These are phyloP conservation scores for Eledone cirrhosa DNA, from an alignment of 2,888 invertebrate species.

Conservation along the genomic window DNA sequence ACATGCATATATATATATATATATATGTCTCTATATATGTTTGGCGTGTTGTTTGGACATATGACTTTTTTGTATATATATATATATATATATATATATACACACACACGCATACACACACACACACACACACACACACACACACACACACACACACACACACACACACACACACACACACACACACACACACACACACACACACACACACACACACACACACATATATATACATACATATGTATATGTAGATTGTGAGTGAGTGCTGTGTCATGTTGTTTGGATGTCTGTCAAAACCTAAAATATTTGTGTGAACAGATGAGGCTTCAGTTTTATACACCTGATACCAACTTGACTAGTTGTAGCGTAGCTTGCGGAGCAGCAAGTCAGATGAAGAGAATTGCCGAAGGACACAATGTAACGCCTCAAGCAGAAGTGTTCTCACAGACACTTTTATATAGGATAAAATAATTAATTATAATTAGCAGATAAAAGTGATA, in stretches of 20 bases:
- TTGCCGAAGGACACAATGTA: no score
- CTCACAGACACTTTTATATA: no score
- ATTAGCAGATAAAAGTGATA: no score
- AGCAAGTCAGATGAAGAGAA: neutral
- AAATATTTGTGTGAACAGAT: no score
- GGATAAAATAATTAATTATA: no score
- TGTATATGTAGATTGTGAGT: neutral
- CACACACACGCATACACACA: neutral
- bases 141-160: neutral
- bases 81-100: slow-evolving; percentile 7
- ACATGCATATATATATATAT: neutral
- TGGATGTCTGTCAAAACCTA: neutral
- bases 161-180: neutral
- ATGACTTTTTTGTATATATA: no score
- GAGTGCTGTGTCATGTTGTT: neutral
- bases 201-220: neutral
- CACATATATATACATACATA: neutral
- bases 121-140: neutral
- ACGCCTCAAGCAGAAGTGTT: no score
- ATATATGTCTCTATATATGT: neutral
- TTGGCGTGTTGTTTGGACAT: neutral
- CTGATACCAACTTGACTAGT: no score
- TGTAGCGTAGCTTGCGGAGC: neutral
- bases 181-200: neutral
- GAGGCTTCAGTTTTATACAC: no score